phyloP scores from a whole-genome alignment of 2,888 invertebrate genomes.

The Papilio elwesi region DNA sequence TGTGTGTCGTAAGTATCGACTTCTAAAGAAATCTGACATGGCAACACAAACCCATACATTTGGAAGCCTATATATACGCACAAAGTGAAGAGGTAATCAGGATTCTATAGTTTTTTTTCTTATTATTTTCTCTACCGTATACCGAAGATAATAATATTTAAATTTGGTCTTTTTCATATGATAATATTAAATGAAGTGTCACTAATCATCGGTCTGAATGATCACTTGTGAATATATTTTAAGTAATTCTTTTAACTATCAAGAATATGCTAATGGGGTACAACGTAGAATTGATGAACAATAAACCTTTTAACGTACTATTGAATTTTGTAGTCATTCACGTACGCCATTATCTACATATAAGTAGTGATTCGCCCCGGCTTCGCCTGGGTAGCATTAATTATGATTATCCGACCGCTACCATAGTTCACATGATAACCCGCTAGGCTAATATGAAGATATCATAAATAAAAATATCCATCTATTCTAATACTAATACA shows the following conservation, averaged over 20 bases:
- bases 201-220: slow-evolving; percentile 5
- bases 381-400: no score
- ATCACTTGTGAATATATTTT: not conserved
- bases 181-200: not conserved
- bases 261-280: not conserved
- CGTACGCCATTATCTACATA: slow-evolving; percentile 46
- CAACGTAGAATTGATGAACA: not conserved
- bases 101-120: not conserved
- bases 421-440: not conserved
- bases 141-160: not conserved
- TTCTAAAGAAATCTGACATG: no score
- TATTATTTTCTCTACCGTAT: not conserved
- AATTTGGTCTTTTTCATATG: not conserved
- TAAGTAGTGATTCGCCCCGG: no score
- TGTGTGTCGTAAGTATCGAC: no score
- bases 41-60: not conserved
- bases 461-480: no score
- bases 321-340: slow-evolving; percentile 34
- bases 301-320: not conserved
- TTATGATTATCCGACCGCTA: no score
- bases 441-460: no score
- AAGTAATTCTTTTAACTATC: not conserved
- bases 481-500: no score
- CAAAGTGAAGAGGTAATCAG: not conserved
- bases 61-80: not conserved